Evolutionary conservation across 1,140 invertebrate genomes (phyloP).

Genomic region (Sesamia nonagrioides): DNA sequence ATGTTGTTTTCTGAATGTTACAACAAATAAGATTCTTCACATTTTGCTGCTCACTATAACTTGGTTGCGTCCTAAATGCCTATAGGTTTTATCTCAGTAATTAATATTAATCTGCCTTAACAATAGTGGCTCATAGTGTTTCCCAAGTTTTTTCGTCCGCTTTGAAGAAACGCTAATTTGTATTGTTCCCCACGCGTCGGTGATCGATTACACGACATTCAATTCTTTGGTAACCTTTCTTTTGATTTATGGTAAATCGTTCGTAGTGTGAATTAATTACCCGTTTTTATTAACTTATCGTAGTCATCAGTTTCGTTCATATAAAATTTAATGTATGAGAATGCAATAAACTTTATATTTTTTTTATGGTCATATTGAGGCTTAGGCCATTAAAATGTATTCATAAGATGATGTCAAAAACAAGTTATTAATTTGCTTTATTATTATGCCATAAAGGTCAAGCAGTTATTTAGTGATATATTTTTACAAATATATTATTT

Average conservation of each 20-base stretch:
- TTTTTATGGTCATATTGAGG: background rate
- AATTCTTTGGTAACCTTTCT: slow-evolving; percentile 35
- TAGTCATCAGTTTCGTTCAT: background rate
- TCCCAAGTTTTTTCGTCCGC: slow-evolving; percentile 34
- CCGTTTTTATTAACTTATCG: background rate
- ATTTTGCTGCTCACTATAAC: slow-evolving; percentile 10
- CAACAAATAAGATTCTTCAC: slow-evolving; percentile 33
- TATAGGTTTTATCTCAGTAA: slow-evolving; percentile 31
- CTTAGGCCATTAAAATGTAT: slow-evolving; percentile 15
- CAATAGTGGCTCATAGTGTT: slow-evolving; percentile 16
- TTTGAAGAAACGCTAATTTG: slow-evolving; percentile 38
- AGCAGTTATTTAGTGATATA: slow-evolving; percentile 28
- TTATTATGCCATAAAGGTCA: slow-evolving; percentile 7
- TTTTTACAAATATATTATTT: slow-evolving; percentile 18
- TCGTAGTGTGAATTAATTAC: slow-evolving; percentile 12
- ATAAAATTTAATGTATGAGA: background rate
- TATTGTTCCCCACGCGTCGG: slow-evolving; percentile 11
- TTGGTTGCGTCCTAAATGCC: slow-evolving; percentile 28
- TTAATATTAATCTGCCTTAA: slow-evolving; percentile 41
- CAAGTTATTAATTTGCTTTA: slow-evolving; percentile 19
- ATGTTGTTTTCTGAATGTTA: background rate
- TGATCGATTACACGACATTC: slow-evolving; percentile 46
- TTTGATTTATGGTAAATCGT: slow-evolving; percentile 10
- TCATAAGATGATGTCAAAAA: slow-evolving; percentile 21
- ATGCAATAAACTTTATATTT: background rate